Conservation (phyloP, 2,888 invertebrate genomes). For the Cyaniris semiargus region DNA sequence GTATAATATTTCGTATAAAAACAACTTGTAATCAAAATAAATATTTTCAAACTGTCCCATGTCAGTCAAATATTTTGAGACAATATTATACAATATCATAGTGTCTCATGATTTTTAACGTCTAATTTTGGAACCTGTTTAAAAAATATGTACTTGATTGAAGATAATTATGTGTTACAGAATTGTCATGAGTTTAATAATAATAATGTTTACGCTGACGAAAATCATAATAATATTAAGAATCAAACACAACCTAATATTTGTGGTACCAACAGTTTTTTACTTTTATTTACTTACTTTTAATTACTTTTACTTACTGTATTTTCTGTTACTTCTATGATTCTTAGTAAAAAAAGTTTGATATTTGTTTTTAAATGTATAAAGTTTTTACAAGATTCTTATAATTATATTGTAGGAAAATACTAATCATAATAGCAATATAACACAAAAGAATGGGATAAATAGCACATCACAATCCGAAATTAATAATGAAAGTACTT, state of each 20-base stretch:
- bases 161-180: background rate
- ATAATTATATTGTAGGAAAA: background rate
- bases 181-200: background rate
- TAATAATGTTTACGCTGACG: background rate
- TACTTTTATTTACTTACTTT: too few species aligned
- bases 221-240: background rate
- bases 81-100: background rate
- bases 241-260: background rate
- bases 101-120: too few species aligned
- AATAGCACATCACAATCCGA: background rate
- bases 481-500: background rate
- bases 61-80: background rate
- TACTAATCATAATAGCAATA: background rate
- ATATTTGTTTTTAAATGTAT: background rate
- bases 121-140: too few species aligned
- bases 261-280: background rate
- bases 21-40: background rate
- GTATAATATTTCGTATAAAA: background rate
- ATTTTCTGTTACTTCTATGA: background rate
- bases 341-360: background rate
- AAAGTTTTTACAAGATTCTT: background rate
- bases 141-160: background rate
- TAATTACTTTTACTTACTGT: too few species aligned
- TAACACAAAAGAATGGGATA: background rate
- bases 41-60: background rate